Percentiles rank a stretch among this genome's conserved stretches.
Conservation (phyloP, 2,888 invertebrate species). For the Melipona beecheii region DNA sequence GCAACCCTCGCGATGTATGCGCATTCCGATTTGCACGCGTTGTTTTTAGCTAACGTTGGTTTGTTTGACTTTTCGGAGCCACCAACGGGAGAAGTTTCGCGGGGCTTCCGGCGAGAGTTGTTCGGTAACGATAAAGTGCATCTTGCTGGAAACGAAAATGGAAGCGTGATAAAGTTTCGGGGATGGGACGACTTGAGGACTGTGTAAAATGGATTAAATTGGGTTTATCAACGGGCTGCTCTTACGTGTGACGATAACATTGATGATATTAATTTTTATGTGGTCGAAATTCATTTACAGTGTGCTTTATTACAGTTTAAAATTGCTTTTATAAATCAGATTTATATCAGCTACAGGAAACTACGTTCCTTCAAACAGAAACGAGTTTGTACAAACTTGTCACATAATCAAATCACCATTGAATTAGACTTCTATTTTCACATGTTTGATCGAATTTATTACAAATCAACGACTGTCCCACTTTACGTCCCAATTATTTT, state of each 20-base stretch:
- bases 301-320: not conserved
- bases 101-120: not conserved
- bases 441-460: too few species aligned
- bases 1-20: not conserved
- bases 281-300: not conserved
- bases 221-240: not conserved
- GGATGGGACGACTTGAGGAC: not conserved
- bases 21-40: not conserved
- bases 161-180: not conserved
- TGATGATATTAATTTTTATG: not conserved
- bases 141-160: not conserved
- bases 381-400: too few species aligned
- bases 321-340: too few species aligned
- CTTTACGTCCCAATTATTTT: too few species aligned
- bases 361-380: too few species aligned
- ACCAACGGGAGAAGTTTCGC: not conserved
- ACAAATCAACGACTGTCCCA: too few species aligned
- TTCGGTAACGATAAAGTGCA: slow-evolving; percentile 1
- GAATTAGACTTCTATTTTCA: too few species aligned
- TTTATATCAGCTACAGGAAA: too few species aligned
- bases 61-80: not conserved
- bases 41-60: not conserved
- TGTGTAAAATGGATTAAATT: not conserved
- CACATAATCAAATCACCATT: too few species aligned
- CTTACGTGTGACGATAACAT: not conserved